Base-by-base conservation (phyloP, 2,797 vertebrate species). In the Calcarius lapponicus region DNA sequence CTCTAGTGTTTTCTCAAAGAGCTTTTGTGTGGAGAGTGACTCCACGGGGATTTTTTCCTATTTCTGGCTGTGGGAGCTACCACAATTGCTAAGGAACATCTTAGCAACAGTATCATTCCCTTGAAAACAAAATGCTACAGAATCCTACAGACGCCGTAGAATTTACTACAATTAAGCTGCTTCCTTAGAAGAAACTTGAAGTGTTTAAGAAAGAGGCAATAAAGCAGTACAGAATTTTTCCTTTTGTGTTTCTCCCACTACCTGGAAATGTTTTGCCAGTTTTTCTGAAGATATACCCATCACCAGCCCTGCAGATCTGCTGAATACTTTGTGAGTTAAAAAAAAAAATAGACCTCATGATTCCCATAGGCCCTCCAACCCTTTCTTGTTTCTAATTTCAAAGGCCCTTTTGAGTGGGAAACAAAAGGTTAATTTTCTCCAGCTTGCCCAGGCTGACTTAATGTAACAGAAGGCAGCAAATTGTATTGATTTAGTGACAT, bases 381-480 rank as follows among this genome's bases (percentile, higher is more conserved):
- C 76, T 86, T 96, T 86, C 97, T 98, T 94, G 87, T 97, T 98
- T 97, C 97, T 97, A 93, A 98, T 98, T 97, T 98, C 95, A 92
- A 97, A 98, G 94, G 88, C 96, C 97, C 95, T 97, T 94, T 96
- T 97, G 97, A 97, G 97, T 97, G 97, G 98, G 96, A 98, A 98
- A 98, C 97, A 98, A 98, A 98, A 98, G 98, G 98, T 98, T 98
- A 98, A 98, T 98, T 98, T 98, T 98, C 98, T 98, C 97, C 95
- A 98, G 97, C 97, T 98, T 97, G 98, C 98, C 97, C 97, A 98
- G 97, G 97, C 98, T 92, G 97, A 98, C 98, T 98, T 98, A 98
- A 98, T 98, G 98, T 98, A 98, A 98, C 98, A 98, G 98, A 98
- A 98, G 98, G 98, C 98, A 98, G 98, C 97, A 98, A 98, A 98